Conservation (phyloP, 2,888 invertebrate genomes). For the Clistopyga incitator region DNA sequence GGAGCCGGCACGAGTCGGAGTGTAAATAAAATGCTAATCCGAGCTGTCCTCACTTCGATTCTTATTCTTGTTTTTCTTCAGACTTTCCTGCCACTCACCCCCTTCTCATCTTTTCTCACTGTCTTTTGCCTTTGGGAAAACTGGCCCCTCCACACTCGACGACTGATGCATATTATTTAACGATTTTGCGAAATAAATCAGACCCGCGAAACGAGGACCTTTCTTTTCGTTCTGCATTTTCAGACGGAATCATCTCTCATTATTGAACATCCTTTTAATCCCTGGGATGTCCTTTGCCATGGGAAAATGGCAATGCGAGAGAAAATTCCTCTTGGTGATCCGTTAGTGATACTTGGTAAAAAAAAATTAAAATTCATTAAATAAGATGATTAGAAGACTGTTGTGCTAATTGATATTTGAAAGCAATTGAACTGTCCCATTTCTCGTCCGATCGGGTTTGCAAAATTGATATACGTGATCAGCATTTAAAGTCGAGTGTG, state of each 20-base stretch:
- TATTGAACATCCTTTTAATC: constrained; percentile 46
- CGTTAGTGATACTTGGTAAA: too few relatives aligned
- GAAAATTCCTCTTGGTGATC: background rate
- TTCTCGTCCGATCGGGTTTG: background rate
- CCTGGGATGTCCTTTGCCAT: constrained; percentile 15
- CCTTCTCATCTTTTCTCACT: constrained; percentile 9
- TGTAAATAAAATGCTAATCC: constrained; percentile 84
- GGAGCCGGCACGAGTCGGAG: constrained; percentile 54
- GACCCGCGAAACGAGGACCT: background rate
- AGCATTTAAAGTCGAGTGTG: background rate
- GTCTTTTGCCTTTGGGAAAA: constrained; percentile 65
- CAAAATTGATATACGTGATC: background rate
- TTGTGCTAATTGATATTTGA: background rate
- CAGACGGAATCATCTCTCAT: constrained; percentile 55
- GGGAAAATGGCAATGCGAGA: constrained; percentile 17
- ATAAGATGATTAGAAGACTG: background rate
- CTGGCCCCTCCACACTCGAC: constrained; percentile 10
- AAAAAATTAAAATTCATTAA: background rate
- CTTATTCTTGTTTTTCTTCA: constrained; percentile 64
- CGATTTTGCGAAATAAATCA: constrained; percentile 54
- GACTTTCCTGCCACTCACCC: constrained; percentile 25
- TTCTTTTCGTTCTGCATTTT: constrained; percentile 60
- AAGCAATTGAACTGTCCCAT: background rate
- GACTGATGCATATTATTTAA: constrained; percentile 76
- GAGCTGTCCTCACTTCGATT: constrained; percentile 70